Evolutionary conservation across 2,113 vertebrate genomes (phyloP), one percentile per base, ranked within the genome.

Genomic region (Apeltes quadracus): DNA sequence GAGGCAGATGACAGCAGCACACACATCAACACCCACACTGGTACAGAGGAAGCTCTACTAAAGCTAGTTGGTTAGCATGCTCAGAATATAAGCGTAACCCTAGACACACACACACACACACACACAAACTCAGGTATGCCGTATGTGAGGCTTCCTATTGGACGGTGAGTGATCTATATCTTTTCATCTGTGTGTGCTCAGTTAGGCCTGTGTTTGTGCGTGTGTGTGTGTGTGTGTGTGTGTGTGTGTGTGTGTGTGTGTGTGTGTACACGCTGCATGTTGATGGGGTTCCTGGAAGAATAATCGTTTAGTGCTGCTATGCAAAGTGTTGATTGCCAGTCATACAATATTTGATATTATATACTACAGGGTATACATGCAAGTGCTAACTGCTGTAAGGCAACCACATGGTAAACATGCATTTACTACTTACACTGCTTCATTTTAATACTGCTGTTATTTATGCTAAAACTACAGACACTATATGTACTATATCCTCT

Each of bases 161-260:
- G 84, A 79, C 36, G 81, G 87, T 91, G 79, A 91, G 90, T 89
- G 53, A 72, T 70, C 41, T 34, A 58, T 15, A 46, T 69, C 22
- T 50, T 1, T 61, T 15, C 12, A 7, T 54, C 9, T 83, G 58
- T 72, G 39, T 65, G 23, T 71, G 46, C 50, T 69, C 44, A 46
- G 10, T 61, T 51, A 48, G 75, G 56, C 51, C 58, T 65, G 34
- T 67, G 27, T 69, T 38, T 65, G 50, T 68, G 32, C 48, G 74
- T 38, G 65, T 10, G 12, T 46, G 29, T 64, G 25, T 51, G 23
- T 18, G 43, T 25, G 10, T 29, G 61, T 29, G 61, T 65, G 34
- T 67, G 27, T 69, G 32, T 65, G 50, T 68, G 32, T 54, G 74
- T 38, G 65, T 10, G 12, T 46, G 29, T 64, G 25, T 51, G 23